Percentiles rank a stretch among this genome's conserved stretches.
Conservation (phyloP, 2,797 vertebrate genomes). For the Erpetoichthys calabaricus region DNA sequence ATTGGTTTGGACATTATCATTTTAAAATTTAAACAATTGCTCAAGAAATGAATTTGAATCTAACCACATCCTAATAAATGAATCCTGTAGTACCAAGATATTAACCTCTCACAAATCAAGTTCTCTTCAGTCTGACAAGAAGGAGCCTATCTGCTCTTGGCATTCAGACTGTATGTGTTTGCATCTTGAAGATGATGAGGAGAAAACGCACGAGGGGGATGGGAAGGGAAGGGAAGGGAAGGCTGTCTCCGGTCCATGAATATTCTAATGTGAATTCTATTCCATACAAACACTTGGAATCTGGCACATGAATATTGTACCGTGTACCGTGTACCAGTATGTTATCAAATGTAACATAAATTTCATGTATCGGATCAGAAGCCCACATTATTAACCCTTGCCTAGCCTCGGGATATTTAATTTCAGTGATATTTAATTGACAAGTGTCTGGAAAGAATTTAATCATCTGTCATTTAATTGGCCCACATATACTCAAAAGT, state of each 20-base stretch:
- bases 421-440: constrained; percentile 7
- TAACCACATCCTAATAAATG: constrained; percentile 33
- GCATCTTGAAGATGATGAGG: constrained; percentile 12
- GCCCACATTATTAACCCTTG: constrained; percentile 27
- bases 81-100: constrained; percentile 34
- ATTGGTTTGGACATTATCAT: constrained; percentile 48
- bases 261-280: constrained; percentile 44
- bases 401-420: constrained; percentile 16
- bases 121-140: constrained; percentile 31
- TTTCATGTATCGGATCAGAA: constrained; percentile 6
- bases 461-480: constrained; percentile 27
- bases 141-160: constrained; percentile 29
- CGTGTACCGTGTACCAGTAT: constrained; percentile 3
- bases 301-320: constrained; percentile 26
- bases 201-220: constrained; percentile 7
- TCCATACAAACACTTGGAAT: constrained; percentile 22
- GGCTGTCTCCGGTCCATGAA: constrained; percentile 33
- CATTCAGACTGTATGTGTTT: constrained; percentile 21
- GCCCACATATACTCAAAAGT: constrained; percentile 23
- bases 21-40: constrained; percentile 56
- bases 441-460: constrained; percentile 16
- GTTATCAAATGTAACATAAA: constrained; percentile 6
- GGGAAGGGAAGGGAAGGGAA: constrained; percentile 12
- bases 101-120: constrained; percentile 44
- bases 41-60: constrained; percentile 36